phyloP scores from a whole-genome alignment of 2,113 vertebrate genomes.

The Benitochromis conjunctus region DNA sequence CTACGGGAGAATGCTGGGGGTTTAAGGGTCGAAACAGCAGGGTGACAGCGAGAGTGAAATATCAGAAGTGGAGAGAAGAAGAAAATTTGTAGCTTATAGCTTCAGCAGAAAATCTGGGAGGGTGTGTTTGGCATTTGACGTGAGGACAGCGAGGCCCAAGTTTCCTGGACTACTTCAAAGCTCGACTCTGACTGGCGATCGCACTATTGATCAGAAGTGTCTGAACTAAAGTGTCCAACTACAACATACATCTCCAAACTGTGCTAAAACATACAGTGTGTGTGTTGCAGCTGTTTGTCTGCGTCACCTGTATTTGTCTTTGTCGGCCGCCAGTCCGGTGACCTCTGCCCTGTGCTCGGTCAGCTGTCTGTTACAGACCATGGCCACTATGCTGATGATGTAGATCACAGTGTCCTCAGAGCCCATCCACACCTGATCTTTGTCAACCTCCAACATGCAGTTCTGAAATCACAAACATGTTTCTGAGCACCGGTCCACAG shows the following conservation, averaged over 20 bases:
- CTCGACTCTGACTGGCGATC: background rate
- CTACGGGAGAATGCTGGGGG: background rate
- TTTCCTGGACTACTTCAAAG: background rate
- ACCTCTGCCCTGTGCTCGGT: conserved; percentile 86
- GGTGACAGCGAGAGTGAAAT: background rate
- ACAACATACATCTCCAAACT: too few species aligned
- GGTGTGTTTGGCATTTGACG: too few species aligned
- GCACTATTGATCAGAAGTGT: background rate
- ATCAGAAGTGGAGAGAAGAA: background rate
- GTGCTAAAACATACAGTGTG: background rate
- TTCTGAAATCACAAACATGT: conserved; percentile 69
- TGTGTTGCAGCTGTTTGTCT: background rate
- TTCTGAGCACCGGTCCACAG: background rate
- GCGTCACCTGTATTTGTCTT: conserved; percentile 76
- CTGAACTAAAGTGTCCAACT: too few species aligned
- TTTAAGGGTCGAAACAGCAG: background rate
- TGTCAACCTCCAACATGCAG: conserved; percentile 89
- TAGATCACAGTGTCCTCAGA: conserved; percentile 92
- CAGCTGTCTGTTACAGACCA: conserved; percentile 94
- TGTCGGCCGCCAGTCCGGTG: conserved; percentile 76
- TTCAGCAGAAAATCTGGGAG: background rate
- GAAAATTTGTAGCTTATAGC: background rate
- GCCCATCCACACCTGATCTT: conserved; percentile 92
- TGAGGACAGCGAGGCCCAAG: rapidly evolving
- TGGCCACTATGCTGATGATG: conserved; percentile 88